Evolutionary conservation across 2,113 vertebrate species (phyloP).

Genomic region (Chaetodon auriga): DNA sequence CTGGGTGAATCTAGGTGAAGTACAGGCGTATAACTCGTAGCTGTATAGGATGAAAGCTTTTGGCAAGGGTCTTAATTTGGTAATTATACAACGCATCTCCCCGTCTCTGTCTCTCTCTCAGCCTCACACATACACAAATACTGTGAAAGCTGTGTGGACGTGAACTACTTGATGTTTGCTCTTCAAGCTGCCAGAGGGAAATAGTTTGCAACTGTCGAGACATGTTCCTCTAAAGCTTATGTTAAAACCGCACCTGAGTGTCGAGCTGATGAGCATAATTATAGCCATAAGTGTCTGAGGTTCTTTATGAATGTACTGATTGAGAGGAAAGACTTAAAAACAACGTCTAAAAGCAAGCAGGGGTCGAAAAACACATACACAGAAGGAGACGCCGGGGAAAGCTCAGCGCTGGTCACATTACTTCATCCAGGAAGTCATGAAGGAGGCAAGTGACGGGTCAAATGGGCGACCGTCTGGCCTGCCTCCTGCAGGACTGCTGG

Average conservation of each 20-base stretch:
- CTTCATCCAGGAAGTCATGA: background rate
- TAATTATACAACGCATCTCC: slow-evolving; percentile 60
- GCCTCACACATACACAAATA: slow-evolving; percentile 38
- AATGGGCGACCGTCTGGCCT: background rate
- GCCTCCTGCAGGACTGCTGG: background rate
- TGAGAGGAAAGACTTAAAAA: slow-evolving; percentile 49
- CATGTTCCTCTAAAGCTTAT: slow-evolving; percentile 81
- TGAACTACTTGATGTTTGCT: slow-evolving; percentile 63
- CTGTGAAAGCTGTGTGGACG: slow-evolving; percentile 35
- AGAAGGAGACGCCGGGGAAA: background rate
- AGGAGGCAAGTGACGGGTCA: slow-evolving; percentile 8
- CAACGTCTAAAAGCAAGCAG: slow-evolving; percentile 21
- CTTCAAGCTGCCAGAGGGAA: slow-evolving; percentile 64
- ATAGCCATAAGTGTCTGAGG: slow-evolving; percentile 66
- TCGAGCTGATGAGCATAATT: slow-evolving; percentile 73
- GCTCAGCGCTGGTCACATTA: background rate
- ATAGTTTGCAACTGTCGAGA: slow-evolving; percentile 81
- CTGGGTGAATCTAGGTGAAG: slow-evolving; percentile 31
- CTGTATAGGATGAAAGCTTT: slow-evolving; percentile 32
- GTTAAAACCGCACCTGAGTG: slow-evolving; percentile 78
- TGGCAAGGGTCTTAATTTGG: slow-evolving; percentile 27
- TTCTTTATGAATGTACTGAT: slow-evolving; percentile 58
- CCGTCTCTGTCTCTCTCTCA: slow-evolving; percentile 10
- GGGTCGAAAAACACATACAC: background rate
- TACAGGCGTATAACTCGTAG: background rate